Evolutionary conservation across 2,797 vertebrate species (phyloP).

Genomic region (Sebastolobus alascanus): DNA sequence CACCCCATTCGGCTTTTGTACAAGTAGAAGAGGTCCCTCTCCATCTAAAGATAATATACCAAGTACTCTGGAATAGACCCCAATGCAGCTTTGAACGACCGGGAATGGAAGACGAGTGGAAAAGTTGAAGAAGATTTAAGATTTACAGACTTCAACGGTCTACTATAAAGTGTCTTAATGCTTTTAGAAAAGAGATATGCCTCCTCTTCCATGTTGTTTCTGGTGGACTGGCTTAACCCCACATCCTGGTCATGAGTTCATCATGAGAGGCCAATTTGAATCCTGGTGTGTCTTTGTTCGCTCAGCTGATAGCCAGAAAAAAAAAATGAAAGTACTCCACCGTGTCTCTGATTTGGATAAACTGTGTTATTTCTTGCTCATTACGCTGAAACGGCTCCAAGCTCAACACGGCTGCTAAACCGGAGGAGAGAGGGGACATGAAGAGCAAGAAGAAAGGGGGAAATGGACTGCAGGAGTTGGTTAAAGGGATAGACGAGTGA

Average conservation of each 20-base stretch:
- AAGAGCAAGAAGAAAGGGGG: constrained; percentile 48
- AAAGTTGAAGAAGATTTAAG: constrained; percentile 2
- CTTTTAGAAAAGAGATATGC: background rate
- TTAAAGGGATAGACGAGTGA: constrained; percentile 69
- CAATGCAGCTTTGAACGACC: constrained; percentile 24
- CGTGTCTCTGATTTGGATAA: constrained; percentile 64
- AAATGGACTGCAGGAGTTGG: constrained; percentile 45
- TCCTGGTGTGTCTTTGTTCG: constrained; percentile 44
- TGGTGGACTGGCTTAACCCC: constrained; percentile 61
- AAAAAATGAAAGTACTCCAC: constrained; percentile 40
- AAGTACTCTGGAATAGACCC: constrained; percentile 40
- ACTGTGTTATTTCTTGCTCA: constrained; percentile 61
- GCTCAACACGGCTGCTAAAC: constrained; percentile 58
- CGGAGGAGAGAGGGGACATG: constrained; percentile 40
- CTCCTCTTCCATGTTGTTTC: constrained; percentile 21
- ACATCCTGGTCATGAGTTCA: constrained; percentile 61
- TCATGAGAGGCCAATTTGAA: constrained; percentile 18
- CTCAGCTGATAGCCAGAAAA: constrained; percentile 11
- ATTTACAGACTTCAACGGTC: background rate
- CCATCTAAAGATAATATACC: constrained; percentile 58
- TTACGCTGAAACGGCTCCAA: constrained; percentile 55
- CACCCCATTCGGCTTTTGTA: constrained; percentile 60
- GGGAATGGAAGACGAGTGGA: constrained; percentile 1
- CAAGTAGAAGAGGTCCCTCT: constrained; percentile 67
- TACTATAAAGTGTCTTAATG: background rate